Base-by-base conservation (phyloP, 2,797 vertebrate genomes). In the Parambassis ranga region DNA sequence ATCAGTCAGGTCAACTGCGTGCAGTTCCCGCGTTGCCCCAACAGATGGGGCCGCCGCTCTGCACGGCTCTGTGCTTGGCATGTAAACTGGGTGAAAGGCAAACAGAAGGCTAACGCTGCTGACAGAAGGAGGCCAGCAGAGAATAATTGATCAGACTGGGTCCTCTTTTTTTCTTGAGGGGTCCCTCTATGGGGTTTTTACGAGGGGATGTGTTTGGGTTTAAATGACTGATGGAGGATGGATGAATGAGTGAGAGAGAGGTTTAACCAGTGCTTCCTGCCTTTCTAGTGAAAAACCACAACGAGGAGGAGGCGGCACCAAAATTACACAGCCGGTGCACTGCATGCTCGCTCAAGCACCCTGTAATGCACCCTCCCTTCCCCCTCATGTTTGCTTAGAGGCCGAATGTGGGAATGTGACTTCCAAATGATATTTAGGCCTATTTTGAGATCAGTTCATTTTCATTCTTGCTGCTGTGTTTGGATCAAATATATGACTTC, bases 81-180 rank as follows among this genome's bases (percentile, higher is more conserved):
- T 9, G 20, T 27, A 37, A 80, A 78, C 7, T 69, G 63, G 65
- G 76, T 85, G 84, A 86, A 78, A 85, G 75, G 81, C 77, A 71
- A 77, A 56, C 14, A 50, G 58, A 86, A 37, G 73, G 48, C 64
- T 56, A 69, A 14, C 31, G 28, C 32, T 57, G 52, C 77, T 86
- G 82, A 85, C 80, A 82, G 65, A 76, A 81, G 63, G 74, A 75
- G 80, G 82, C 75, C 77, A 77, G 59, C 28, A 32, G 43, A 75
- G 73, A 83, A 77, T 49, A 79, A 81, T 55, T 56, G 41, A 66
- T 70, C 57, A 56, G 42, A 52, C 56, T 19, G 47, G 42, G 49
- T 47, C 11, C 43, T 32, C 28, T 20, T 50, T 41, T 38, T n/a
- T n/a, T n/a, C n/a, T n/a, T n/a, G n/a, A n/a, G n/a, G n/a, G n/a